Conservation (phyloP, 2,113 vertebrate genomes). For the Rutilus rutilus region DNA sequence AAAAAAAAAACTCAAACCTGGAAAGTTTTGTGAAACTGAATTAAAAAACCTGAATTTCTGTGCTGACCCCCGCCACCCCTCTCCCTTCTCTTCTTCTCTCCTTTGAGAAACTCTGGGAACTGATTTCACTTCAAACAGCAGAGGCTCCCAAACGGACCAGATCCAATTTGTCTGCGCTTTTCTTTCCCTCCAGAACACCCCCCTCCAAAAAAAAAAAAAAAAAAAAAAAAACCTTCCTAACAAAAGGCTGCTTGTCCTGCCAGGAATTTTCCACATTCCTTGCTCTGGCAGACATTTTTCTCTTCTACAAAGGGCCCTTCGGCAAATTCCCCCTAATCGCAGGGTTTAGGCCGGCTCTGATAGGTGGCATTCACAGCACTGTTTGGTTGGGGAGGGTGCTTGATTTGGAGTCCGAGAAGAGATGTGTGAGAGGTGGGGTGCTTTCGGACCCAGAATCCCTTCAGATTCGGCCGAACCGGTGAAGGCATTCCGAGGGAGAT, state of each 20-base stretch:
- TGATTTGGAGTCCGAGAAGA: conserved; percentile 72
- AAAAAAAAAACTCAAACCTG: conserved; percentile 19
- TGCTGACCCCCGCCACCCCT: conserved; percentile 35
- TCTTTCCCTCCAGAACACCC: conserved; percentile 89
- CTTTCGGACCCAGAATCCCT: conserved; percentile 79
- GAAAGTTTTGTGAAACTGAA: conserved; percentile 58
- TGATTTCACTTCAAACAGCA: conserved; percentile 87
- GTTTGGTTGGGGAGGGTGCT: conserved; percentile 76
- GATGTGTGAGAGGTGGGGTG: conserved; percentile 80
- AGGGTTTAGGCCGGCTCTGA: conserved; percentile 88
- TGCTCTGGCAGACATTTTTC: conserved; percentile 94
- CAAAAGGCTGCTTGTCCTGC: conserved; percentile 94
- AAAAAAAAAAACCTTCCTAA: conserved; percentile 74
- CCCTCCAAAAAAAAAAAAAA: conserved; percentile 33
- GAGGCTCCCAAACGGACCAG: conserved; percentile 77
- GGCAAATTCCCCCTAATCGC: conserved; percentile 94
- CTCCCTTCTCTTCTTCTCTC: conserved; percentile 35
- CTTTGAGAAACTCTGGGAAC: conserved; percentile 71
- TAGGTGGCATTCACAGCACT: conserved; percentile 92
- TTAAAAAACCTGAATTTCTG: conserved; percentile 61
- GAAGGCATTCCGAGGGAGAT: conserved; percentile 79
- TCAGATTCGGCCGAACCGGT: conserved; percentile 82
- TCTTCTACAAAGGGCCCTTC: conserved; percentile 92
- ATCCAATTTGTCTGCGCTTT: conserved; percentile 90
- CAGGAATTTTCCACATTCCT: conserved; percentile 97